Evolutionary conservation across 2,888 invertebrate species (phyloP).

Genomic region (Hyles lineata): DNA sequence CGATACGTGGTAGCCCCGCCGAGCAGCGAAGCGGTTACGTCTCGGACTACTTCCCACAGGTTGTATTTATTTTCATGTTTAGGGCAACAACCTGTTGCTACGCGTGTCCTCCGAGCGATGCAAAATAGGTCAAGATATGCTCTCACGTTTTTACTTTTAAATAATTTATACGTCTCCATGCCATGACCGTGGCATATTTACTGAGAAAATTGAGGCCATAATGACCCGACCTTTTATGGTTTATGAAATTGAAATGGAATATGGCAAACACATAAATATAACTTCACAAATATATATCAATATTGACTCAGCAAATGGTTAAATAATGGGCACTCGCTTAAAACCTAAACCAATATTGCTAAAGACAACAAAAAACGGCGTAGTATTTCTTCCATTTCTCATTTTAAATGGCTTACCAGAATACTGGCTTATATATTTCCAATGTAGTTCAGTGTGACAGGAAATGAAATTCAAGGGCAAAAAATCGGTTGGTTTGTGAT

Average conservation of each 20-base stretch:
- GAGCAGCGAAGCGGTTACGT: conserved; percentile 52
- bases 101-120: conserved; percentile 29
- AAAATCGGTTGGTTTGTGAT: not conserved
- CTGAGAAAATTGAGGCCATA: conserved; percentile 7
- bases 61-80: conserved; percentile 60
- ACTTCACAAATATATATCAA: conserved; percentile 49
- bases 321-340: conserved; percentile 59
- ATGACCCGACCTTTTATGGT: conserved; percentile 28
- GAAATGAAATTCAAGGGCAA: not conserved
- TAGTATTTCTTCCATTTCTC: conserved; percentile 42
- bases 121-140: conserved; percentile 39
- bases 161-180: not conserved
- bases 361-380: conserved; percentile 50
- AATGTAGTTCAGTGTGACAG: not conserved
- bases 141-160: conserved; percentile 32
- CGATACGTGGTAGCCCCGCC: conserved; percentile 50
- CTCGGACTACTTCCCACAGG: conserved; percentile 76
- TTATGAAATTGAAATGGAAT: conserved; percentile 66
- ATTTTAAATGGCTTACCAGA: not conserved
- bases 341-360: conserved; percentile 61
- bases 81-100: conserved; percentile 66
- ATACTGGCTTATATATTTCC: not conserved
- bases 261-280: conserved; percentile 52
- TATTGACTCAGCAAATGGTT: conserved; percentile 73
- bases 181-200: conserved; percentile 20